These are phyloP conservation scores for Columba guinea DNA, from an alignment of 2,797 vertebrate genomes.

Conservation along the genomic window DNA sequence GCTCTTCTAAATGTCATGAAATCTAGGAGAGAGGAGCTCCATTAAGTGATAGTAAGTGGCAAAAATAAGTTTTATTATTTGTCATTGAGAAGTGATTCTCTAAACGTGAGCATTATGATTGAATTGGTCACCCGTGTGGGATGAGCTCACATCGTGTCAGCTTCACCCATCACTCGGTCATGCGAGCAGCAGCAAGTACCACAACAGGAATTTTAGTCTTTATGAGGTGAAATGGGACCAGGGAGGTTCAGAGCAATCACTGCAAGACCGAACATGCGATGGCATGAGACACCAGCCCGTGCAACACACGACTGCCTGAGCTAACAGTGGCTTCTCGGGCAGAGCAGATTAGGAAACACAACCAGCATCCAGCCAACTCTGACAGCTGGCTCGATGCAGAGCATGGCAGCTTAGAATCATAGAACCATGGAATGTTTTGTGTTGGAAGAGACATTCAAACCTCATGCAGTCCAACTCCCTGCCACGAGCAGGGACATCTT, in stretches of 20 bases:
- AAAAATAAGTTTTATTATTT: neutral
- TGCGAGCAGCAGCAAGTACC: neutral
- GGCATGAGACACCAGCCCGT: neutral
- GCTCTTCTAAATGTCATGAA: constrained; percentile 1
- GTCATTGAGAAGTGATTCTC: neutral
- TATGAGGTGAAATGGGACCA: neutral
- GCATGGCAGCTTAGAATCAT: neutral
- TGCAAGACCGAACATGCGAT: accelerated
- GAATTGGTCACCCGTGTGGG: neutral
- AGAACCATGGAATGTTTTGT: too few relatives aligned
- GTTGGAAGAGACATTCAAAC: too few relatives aligned
- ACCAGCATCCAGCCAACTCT: neutral
- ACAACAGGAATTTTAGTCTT: neutral
- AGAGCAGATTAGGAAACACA: neutral
- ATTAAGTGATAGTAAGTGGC: neutral
- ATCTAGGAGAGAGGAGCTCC: neutral
- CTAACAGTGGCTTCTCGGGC: neutral
- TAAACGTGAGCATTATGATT: neutral
- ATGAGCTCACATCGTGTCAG: neutral
- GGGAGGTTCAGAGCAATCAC: neutral
- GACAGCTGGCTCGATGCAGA: neutral
- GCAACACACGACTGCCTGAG: neutral
- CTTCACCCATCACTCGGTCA: accelerated
- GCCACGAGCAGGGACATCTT: too few relatives aligned
- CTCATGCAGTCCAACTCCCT: too few relatives aligned